phyloP scores from a whole-genome alignment of 2,797 vertebrate genomes.

The Semotilus atromaculatus region DNA sequence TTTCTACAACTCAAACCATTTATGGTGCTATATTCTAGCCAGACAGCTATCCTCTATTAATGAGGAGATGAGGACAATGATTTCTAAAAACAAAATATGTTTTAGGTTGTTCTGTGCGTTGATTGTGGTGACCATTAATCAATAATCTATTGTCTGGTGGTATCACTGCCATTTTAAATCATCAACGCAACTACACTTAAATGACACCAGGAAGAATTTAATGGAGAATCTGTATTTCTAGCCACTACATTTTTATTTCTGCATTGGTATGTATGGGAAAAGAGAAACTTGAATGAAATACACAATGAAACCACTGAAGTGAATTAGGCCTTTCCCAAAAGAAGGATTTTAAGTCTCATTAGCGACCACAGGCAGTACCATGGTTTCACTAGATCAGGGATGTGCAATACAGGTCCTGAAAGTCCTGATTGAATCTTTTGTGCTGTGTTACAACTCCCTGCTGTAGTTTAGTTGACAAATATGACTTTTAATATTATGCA shows the following conservation, averaged over 20 bases:
- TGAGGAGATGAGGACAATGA: conserved; percentile 45
- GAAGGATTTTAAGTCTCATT: conserved; percentile 30
- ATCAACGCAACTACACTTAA: conserved; percentile 24
- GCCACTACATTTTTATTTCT: conserved; percentile 57
- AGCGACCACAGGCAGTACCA: conserved; percentile 41
- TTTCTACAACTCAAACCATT: conserved; percentile 47
- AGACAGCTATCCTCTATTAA: conserved; percentile 44
- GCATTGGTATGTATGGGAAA: conserved; percentile 64
- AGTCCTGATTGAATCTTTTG: conserved; percentile 26
- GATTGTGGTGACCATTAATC: conserved; percentile 27
- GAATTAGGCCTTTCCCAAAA: conserved; percentile 41
- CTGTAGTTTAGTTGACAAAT: conserved; percentile 3
- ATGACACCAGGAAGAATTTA: conserved; percentile 51
- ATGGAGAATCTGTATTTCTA: conserved; percentile 58
- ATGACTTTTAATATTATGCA: conserved; percentile 14
- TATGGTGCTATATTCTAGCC: conserved; percentile 67
- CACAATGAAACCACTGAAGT: conserved; percentile 62
- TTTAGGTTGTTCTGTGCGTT: conserved; percentile 27
- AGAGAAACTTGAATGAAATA: conserved; percentile 42
- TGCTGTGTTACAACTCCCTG: conserved; percentile 44
- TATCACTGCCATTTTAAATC: conserved; percentile 40
- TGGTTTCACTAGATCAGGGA: conserved; percentile 30
- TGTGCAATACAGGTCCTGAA: conserved; percentile 38
- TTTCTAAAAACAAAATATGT: conserved; percentile 36
- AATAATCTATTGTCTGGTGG: conserved; percentile 34